phyloP scores from a whole-genome alignment of 2,113 vertebrate species.

The Setophaga coronata region DNA sequence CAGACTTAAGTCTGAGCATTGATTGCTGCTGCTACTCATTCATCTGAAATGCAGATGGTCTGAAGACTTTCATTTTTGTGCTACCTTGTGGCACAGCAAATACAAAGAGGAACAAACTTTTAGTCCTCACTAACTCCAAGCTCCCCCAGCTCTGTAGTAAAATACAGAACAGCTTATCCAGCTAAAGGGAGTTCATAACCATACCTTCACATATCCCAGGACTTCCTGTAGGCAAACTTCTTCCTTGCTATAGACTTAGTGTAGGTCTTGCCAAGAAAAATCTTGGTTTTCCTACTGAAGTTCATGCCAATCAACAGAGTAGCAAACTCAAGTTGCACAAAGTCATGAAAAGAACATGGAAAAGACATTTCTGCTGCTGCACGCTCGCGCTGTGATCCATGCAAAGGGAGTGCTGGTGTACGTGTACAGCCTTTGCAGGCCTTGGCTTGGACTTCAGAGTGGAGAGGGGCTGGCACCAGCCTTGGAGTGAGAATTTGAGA shows the following conservation, averaged over 20 bases:
- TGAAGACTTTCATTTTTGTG: background rate
- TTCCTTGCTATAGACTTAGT: background rate
- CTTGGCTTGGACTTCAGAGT: background rate
- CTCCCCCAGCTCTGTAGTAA: background rate
- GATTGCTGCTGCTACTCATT: background rate
- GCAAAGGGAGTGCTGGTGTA: background rate
- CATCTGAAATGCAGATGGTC: background rate
- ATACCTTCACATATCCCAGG: accelerated
- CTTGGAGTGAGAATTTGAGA: background rate
- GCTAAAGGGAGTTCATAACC: background rate
- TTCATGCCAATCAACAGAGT: background rate
- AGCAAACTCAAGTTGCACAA: background rate
- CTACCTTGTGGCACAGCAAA: background rate
- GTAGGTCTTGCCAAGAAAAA: background rate
- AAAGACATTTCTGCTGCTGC: background rate
- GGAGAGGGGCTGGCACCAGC: background rate
- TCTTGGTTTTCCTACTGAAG: background rate
- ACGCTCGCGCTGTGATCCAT: accelerated
- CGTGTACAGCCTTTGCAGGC: background rate
- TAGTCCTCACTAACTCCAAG: background rate
- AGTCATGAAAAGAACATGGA: background rate
- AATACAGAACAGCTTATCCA: background rate
- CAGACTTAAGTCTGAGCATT: background rate
- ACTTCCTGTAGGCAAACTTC: background rate
- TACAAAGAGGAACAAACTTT: background rate